Base-by-base conservation (phyloP, 2,888 invertebrate genomes). In the Zaprionus lineosus region DNA sequence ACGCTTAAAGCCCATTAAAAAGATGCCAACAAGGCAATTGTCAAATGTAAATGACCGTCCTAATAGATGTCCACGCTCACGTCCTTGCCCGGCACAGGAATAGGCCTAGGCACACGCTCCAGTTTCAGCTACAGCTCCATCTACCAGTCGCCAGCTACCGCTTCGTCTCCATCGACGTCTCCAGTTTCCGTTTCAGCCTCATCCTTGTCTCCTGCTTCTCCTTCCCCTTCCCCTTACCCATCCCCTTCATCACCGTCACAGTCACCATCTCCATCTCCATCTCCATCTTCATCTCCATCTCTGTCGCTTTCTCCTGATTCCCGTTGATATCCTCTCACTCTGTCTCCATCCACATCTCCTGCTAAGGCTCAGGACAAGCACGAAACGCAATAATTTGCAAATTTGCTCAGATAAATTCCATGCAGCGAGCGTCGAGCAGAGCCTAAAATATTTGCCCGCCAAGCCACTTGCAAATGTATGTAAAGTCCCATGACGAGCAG, bases 351-450 rank as follows among this genome's bases (percentile, higher is more conserved):
- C n/a, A n/a, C n/a, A n/a, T n/a, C n/a, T n/a, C n/a, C n/a, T n/a
- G n/a, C n/a, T n/a, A n/a, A n/a, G 44, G 37, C 62, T 44, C 48
- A 57, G 31, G 29, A n/a, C 36, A 37, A 51, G 64, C 65, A 58
- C 56, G 52, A 58, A 71, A 65, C 58, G 78, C 84, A 79, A 79
- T 79, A 79, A 79, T 79, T 79, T 81, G 79, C 84, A 79, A 84
- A 79, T 84, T 79, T 79, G 84, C 74, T 84, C 78, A 79, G 82
- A 84, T 79, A 79, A 79, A 79, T 79, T 79, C 82, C 82, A 74
- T 72, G 84, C 72, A 63, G 82, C 62, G 68, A 58, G 52, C 58
- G 60, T 39, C 44, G 24, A 36, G 28, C 44, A 53, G 62, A 58
- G 74, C 74, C 84, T 77, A 69, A 84, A 78, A 69, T 82, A 78